These are phyloP conservation scores for Notothenia rossii DNA, from an alignment of 2,113 vertebrate species.

Conservation along the genomic window DNA sequence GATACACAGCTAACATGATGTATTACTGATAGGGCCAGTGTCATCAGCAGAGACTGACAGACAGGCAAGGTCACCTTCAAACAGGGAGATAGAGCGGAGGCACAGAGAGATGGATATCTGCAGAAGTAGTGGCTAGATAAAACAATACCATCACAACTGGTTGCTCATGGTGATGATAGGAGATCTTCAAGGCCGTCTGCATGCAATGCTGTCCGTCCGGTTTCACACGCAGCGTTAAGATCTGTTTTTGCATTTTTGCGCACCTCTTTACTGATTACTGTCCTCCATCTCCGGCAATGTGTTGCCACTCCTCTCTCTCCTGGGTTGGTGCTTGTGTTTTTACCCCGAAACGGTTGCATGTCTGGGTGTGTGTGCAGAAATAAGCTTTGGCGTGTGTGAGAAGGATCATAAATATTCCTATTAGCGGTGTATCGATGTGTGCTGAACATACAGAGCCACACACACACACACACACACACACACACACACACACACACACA, in stretches of 20 bases:
- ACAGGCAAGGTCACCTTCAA: slow-evolving; percentile 81
- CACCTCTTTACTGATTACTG: slow-evolving; percentile 34
- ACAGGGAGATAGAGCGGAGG: slow-evolving; percentile 24
- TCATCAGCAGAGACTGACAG: slow-evolving; percentile 72
- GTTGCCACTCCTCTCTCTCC: slow-evolving; percentile 18
- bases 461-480: slow-evolving; percentile 10
- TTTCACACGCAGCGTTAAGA: slow-evolving; percentile 41
- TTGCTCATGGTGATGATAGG: slow-evolving; percentile 32
- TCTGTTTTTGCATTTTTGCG: slow-evolving; percentile 50
- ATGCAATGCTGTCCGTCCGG: slow-evolving; percentile 24
- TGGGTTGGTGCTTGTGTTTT: slow-evolving; percentile 24
- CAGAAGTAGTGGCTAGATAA: slow-evolving; percentile 56
- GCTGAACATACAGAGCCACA: slow-evolving; percentile 46
- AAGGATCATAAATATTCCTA: slow-evolving; percentile 61
- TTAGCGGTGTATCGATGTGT: slow-evolving; percentile 39
- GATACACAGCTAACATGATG: slow-evolving; percentile 76
- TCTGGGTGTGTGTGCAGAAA: slow-evolving; percentile 8
- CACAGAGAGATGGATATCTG: slow-evolving; percentile 67
- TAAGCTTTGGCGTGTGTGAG: slow-evolving; percentile 11
- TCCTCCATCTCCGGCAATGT: slow-evolving; percentile 29
- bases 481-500: slow-evolving; percentile 8
- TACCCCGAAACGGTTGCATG: slow-evolving; percentile 14
- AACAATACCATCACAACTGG: slow-evolving; percentile 60
- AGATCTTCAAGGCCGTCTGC: slow-evolving; percentile 18
- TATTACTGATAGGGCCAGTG: slow-evolving; percentile 73